A percentile compares a stretch with the other conserved stretches of the same genome.
phyloP scores from a whole-genome alignment of 1,140 invertebrate genomes.

The Brachionus paranguensis region DNA sequence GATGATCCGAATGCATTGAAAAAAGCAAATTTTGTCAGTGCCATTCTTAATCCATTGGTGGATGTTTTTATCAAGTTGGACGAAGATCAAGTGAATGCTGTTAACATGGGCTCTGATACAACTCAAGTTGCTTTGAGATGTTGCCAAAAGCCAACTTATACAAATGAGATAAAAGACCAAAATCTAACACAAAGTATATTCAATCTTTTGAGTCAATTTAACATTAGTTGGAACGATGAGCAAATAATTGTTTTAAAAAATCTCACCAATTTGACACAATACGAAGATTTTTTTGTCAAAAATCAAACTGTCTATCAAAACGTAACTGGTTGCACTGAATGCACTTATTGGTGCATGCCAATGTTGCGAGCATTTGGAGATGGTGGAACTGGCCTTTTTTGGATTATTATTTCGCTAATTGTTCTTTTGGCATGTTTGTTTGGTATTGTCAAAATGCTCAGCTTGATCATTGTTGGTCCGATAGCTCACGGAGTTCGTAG shows the following conservation, averaged over 20 bases:
- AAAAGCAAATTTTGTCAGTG: neutral
- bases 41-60: neutral
- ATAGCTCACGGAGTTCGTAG: slow-evolving; percentile 58
- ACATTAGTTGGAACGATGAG: neutral
- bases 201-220: neutral
- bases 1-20: slow-evolving; percentile 44
- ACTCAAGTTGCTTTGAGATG: neutral
- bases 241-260: neutral
- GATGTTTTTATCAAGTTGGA: neutral
- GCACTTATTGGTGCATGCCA: neutral
- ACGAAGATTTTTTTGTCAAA: neutral
- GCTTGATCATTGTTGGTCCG: slow-evolving; percentile 47
- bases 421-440: neutral
- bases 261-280: neutral
- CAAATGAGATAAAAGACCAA: neutral
- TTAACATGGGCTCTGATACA: neutral
- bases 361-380: slow-evolving; percentile 22
- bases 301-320: neutral
- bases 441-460: slow-evolving; percentile 8
- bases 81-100: neutral
- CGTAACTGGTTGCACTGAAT: neutral
- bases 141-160: neutral
- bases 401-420: neutral
- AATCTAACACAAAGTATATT: neutral
- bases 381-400: slow-evolving; percentile 6